phyloP scores from a whole-genome alignment of 2,797 vertebrate genomes.

The Manis crassicaudata region DNA sequence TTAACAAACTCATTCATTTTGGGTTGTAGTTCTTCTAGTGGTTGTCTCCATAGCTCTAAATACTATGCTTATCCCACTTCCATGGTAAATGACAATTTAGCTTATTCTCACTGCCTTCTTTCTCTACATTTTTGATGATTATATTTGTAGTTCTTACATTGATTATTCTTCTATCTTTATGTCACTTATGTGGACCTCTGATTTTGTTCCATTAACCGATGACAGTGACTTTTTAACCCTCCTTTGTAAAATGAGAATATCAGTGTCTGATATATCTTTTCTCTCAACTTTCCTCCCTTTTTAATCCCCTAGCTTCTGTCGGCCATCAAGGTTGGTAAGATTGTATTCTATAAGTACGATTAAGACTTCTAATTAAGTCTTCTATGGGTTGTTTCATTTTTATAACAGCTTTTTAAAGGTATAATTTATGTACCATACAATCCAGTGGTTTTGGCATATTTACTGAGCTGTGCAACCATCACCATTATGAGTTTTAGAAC shows the following conservation, averaged over 20 bases:
- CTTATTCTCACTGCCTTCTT: not conserved
- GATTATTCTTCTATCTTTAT: not conserved
- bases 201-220: not conserved
- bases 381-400: not conserved
- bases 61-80: not conserved
- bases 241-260: not conserved
- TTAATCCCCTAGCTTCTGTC: not conserved
- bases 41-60: not conserved
- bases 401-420: not conserved
- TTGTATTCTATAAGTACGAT: not conserved
- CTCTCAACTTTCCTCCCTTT: fast-evolving
- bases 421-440: not conserved
- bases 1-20: not conserved
- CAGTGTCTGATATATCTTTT: not conserved
- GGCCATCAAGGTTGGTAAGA: not conserved
- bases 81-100: not conserved
- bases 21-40: not conserved
- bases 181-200: not conserved
- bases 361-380: not conserved
- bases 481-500: not conserved
- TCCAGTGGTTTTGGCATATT: not conserved
- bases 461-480: not conserved
- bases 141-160: not conserved
- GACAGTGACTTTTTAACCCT: not conserved
- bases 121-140: not conserved